Evolutionary conservation across 2,113 vertebrate species (phyloP).

Genomic region (Nannospalax galili): DNA sequence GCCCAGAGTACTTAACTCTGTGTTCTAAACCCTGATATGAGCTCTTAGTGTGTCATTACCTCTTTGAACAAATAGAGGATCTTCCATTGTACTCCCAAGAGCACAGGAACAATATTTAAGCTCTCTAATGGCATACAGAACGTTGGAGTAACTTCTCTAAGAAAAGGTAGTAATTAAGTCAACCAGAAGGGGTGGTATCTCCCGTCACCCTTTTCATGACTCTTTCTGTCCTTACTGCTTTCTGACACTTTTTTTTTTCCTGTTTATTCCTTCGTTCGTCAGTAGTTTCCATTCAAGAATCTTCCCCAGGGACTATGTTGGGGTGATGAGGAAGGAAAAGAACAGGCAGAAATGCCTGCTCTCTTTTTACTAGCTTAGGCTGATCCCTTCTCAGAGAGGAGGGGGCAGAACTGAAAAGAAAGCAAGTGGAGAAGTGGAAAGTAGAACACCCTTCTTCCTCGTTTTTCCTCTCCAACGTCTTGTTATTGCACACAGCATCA

Average conservation of each 20-base stretch:
- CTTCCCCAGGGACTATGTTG: background rate
- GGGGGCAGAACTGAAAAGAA: background rate
- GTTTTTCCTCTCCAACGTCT: too few species aligned
- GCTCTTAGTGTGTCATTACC: background rate
- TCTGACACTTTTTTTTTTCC: background rate
- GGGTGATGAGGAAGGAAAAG: background rate
- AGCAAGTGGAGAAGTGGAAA: background rate
- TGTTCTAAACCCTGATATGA: slow-evolving; percentile 4
- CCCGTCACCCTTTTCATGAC: background rate
- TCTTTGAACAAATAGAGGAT: background rate
- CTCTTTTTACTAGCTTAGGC: background rate
- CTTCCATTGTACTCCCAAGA: background rate
- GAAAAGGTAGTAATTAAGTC: background rate
- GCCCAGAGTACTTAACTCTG: background rate
- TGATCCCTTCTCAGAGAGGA: background rate
- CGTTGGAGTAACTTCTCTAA: background rate
- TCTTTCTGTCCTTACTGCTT: background rate
- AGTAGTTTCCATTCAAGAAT: background rate
- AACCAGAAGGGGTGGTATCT: background rate
- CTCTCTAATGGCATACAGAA: background rate
- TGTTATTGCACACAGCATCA: background rate
- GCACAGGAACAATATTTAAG: background rate
- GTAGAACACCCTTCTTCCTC: too few species aligned
- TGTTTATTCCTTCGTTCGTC: background rate
- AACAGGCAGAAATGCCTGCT: background rate